A percentile compares a stretch with the other conserved stretches of the same genome.
Conservation (phyloP, 2,113 vertebrate species). For the Syngnathus floridae region DNA sequence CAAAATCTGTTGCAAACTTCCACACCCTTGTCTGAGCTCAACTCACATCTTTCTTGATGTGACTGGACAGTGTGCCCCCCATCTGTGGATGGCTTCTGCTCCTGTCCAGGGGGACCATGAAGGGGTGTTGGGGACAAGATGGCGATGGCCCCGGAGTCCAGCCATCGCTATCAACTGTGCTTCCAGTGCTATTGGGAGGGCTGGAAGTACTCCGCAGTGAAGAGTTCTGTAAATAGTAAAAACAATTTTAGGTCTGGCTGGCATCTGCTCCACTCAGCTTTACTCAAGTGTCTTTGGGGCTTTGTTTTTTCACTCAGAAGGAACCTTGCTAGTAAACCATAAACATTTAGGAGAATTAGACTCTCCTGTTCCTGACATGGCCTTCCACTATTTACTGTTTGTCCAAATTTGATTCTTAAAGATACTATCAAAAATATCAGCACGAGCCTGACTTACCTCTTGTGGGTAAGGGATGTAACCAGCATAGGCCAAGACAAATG, state of each 20-base stretch:
- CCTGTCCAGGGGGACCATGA: constrained; percentile 68
- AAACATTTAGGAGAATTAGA: neutral
- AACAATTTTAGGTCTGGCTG: neutral
- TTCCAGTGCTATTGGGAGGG: constrained; percentile 92
- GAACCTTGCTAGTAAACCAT: neutral
- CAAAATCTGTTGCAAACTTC: neutral
- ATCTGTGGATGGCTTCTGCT: constrained; percentile 63
- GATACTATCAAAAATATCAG: neutral
- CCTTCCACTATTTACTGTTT: neutral
- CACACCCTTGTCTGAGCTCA: neutral
- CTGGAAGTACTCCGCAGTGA: constrained; percentile 86
- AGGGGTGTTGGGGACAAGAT: constrained; percentile 59
- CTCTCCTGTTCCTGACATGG: neutral
- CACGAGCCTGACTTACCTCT: constrained; percentile 74
- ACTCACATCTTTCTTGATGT: constrained; percentile 53
- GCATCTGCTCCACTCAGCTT: neutral
- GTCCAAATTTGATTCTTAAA: neutral
- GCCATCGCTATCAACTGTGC: constrained; percentile 89
- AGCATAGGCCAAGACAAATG: constrained; percentile 93
- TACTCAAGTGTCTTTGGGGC: neutral
- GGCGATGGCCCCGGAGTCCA: constrained; percentile 76
- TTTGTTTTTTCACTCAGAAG: neutral
- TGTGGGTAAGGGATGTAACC: constrained; percentile 96
- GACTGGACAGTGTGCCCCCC: constrained; percentile 38
- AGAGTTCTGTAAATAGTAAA: constrained; percentile 68